These are phyloP conservation scores for Cynodonichthys magdalenae DNA, from an alignment of 2,797 vertebrate genomes.

Conservation along the genomic window DNA sequence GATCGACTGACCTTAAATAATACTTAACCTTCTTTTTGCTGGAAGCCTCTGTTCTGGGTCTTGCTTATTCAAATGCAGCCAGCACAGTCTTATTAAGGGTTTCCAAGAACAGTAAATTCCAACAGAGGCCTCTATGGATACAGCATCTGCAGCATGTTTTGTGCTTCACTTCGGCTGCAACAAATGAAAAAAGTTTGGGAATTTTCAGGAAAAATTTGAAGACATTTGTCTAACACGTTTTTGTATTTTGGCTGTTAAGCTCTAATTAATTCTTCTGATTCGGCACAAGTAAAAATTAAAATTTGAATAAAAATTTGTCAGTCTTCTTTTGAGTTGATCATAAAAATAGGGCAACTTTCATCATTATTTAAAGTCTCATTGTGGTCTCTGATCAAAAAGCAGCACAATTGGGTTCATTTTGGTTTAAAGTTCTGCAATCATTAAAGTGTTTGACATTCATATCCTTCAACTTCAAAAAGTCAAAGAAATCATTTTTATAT, in stretches of 20 bases:
- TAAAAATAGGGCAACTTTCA: neutral
- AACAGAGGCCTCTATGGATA: neutral
- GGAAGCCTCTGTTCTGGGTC: neutral
- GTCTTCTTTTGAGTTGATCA: no score
- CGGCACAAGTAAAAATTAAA: no score
- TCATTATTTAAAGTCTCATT: neutral
- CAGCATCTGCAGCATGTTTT: neutral
- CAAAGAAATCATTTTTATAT: no score
- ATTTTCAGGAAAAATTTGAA: neutral
- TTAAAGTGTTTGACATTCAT: no score
- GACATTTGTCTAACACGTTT: neutral
- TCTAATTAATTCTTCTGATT: slow-evolving; percentile 1
- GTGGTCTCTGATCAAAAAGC: neutral
- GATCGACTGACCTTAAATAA: slow-evolving; percentile 38
- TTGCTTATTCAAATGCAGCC: slow-evolving; percentile 9
- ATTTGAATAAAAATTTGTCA: no score
- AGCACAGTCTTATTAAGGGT: neutral
- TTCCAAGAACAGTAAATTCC: slow-evolving; percentile 5
- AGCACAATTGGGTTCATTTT: no score
- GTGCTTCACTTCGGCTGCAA: neutral
- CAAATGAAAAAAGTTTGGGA: neutral
- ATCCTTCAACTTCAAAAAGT: no score
- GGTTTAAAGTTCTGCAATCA: no score
- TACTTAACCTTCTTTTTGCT: slow-evolving; percentile 22
- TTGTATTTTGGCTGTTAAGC: neutral